These are phyloP conservation scores for Cristatella mucedo DNA, from an alignment of 2,888 invertebrate species.

Conservation along the genomic window DNA sequence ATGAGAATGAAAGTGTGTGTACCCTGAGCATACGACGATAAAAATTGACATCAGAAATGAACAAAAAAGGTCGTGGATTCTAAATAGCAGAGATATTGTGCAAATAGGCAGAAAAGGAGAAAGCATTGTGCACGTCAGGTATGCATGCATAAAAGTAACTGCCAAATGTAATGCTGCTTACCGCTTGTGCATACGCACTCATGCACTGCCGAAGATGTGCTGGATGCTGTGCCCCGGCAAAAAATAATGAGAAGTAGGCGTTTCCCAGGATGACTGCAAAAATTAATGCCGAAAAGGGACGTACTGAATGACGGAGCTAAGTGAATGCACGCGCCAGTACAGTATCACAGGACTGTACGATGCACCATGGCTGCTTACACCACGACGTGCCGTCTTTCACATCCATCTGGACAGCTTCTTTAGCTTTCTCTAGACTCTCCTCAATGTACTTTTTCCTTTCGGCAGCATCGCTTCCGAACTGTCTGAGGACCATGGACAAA, in stretches of 20 bases:
- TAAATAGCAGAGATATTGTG: no score
- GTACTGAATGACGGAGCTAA: no score
- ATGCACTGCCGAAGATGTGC: slow-evolving; percentile 54
- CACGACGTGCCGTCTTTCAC: slow-evolving; percentile 64
- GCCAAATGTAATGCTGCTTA: no score
- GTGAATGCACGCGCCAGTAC: no score
- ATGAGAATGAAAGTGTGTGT: no score
- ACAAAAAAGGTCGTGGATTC: no score
- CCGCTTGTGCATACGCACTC: slow-evolving; percentile 65
- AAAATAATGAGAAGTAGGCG: slow-evolving; percentile 64
- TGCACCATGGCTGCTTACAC: slow-evolving; percentile 39
- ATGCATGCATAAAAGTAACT: no score
- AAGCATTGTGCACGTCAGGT: no score
- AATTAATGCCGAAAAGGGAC: slow-evolving; percentile 3
- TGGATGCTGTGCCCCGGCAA: slow-evolving; percentile 56
- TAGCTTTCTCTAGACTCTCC: slow-evolving; percentile 58
- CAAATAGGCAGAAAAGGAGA: no score
- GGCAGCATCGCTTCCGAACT: slow-evolving; percentile 42
- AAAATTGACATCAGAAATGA: no score
- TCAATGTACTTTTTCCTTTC: slow-evolving; percentile 47
- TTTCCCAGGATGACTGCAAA: slow-evolving; percentile 54
- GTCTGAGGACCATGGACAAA: slow-evolving; percentile 62
- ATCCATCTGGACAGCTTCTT: slow-evolving; percentile 63
- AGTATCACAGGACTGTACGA: background rate
- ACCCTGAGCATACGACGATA: no score